Conservation (phyloP, 2,797 vertebrate genomes). For the Phalanger gymnotis region DNA sequence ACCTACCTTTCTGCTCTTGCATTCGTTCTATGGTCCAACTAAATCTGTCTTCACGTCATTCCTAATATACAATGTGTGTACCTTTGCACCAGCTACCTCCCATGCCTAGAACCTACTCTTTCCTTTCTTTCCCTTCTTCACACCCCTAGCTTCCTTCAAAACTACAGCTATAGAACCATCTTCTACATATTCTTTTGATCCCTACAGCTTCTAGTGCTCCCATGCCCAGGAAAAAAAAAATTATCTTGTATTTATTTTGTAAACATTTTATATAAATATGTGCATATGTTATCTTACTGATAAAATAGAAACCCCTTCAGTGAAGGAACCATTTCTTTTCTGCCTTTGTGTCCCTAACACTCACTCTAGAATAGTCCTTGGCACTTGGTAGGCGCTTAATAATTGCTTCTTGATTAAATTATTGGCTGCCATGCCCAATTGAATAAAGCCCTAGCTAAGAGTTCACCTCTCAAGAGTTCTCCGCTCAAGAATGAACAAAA, state of each 20-base stretch:
- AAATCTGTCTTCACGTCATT: neutral
- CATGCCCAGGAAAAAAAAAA: neutral
- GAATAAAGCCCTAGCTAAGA: neutral
- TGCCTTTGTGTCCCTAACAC: neutral
- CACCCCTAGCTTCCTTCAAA: neutral
- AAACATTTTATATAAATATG: neutral
- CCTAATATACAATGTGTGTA: neutral
- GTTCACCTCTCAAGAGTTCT: no score
- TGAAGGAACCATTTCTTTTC: neutral
- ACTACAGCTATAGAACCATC: neutral
- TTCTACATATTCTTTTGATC: neutral
- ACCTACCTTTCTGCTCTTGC: neutral
- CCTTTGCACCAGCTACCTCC: neutral
- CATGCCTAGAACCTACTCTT: neutral
- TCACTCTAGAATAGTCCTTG: neutral
- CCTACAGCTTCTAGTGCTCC: neutral
- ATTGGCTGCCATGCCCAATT: neutral
- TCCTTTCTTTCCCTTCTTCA: neutral
- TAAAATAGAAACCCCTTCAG: neutral
- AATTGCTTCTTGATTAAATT: neutral
- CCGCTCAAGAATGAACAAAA: neutral
- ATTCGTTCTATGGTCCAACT: neutral
- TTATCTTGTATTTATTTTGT: neutral
- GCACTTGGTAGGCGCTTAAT: neutral
- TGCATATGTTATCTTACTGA: neutral